Percentiles rank a stretch among this genome's conserved stretches.
Conservation (phyloP, 2,888 invertebrate genomes). For the Phrixothrix hirtus region DNA sequence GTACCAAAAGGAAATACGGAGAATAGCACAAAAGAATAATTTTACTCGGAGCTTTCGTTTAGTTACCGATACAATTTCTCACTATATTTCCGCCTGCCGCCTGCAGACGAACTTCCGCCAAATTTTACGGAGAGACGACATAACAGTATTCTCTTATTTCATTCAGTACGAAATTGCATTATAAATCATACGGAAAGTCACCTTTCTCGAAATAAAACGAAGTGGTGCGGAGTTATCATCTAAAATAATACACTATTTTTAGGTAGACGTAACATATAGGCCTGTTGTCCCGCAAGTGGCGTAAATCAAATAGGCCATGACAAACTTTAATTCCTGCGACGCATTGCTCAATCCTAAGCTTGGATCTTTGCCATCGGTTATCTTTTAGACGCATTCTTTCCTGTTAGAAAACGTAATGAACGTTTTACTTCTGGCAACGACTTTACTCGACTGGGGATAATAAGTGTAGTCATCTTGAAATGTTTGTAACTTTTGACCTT, state of each 20-base stretch:
- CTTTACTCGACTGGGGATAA: constrained; percentile 14
- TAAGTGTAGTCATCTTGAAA: constrained; percentile 22
- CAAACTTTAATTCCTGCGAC: constrained; percentile 39
- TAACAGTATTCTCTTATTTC: constrained; percentile 29
- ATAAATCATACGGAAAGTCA: constrained; percentile 39
- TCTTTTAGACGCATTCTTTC: constrained; percentile 28
- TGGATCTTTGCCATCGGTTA: constrained; percentile 33
- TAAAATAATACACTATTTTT: constrained; percentile 31
- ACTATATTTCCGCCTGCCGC: constrained; percentile 22
- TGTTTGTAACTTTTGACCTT: constrained; percentile 19
- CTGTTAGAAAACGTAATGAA: constrained; percentile 27
- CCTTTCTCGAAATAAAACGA: constrained; percentile 34
- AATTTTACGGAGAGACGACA: constrained; percentile 21
- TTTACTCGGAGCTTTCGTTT: constrained; percentile 13
- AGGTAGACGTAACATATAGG: constrained; percentile 24
- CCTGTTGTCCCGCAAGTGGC: constrained; percentile 35
- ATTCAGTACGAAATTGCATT: constrained; percentile 36
- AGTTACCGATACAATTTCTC: constrained; percentile 16
- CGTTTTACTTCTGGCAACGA: constrained; percentile 17
- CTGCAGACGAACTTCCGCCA: constrained; percentile 26
- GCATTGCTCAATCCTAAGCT: constrained; percentile 34
- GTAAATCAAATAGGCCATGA: constrained; percentile 40
- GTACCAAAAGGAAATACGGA: no score
- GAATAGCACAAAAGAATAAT: constrained; percentile 20
- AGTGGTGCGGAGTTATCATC: constrained; percentile 20